A percentile compares a stretch with the other conserved stretches of the same genome.
phyloP scores from a whole-genome alignment of 2,888 invertebrate species.

The Eupithecia pulchellata region DNA sequence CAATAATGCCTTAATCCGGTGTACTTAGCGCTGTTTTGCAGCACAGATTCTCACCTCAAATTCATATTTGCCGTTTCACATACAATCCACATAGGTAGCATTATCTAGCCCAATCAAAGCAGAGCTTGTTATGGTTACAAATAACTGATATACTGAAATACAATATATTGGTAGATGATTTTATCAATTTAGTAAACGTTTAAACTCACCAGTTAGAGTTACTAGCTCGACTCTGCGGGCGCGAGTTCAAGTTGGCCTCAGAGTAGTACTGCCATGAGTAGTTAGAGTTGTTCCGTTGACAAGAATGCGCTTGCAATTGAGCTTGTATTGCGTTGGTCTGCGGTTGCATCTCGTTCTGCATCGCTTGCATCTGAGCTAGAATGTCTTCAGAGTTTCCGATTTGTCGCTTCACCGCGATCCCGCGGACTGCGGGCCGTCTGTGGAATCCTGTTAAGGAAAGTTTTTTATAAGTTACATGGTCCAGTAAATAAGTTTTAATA shows the following conservation, averaged over 20 bases:
- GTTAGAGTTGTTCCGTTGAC: slow-evolving; percentile 71
- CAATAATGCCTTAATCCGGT: too few relatives aligned
- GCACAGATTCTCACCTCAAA: too few relatives aligned
- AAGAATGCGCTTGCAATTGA: slow-evolving; percentile 66
- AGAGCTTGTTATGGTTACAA: too few relatives aligned
- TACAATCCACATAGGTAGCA: too few relatives aligned
- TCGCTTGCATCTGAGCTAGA: slow-evolving; percentile 92
- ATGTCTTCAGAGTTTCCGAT: slow-evolving; percentile 93
- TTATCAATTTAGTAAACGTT: background rate
- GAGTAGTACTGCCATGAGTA: slow-evolving; percentile 89
- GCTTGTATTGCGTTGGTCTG: slow-evolving; percentile 58
- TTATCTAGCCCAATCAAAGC: too few relatives aligned
- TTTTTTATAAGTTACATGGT: background rate
- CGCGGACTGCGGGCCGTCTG: slow-evolving; percentile 94
- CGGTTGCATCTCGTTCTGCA: slow-evolving; percentile 88
- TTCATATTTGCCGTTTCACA: too few relatives aligned
- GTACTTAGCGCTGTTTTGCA: too few relatives aligned
- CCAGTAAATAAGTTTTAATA: background rate
- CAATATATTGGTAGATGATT: background rate
- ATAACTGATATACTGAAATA: too few relatives aligned
- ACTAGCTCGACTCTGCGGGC: slow-evolving; percentile 75
- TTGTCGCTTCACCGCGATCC: slow-evolving; percentile 91
- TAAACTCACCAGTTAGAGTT: slow-evolving; percentile 69
- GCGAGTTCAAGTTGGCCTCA: slow-evolving; percentile 81
- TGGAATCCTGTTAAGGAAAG: slow-evolving; percentile 83